These are phyloP conservation scores for Nephrotoma appendiculata DNA, from an alignment of 2,888 invertebrate species.

Conservation along the genomic window DNA sequence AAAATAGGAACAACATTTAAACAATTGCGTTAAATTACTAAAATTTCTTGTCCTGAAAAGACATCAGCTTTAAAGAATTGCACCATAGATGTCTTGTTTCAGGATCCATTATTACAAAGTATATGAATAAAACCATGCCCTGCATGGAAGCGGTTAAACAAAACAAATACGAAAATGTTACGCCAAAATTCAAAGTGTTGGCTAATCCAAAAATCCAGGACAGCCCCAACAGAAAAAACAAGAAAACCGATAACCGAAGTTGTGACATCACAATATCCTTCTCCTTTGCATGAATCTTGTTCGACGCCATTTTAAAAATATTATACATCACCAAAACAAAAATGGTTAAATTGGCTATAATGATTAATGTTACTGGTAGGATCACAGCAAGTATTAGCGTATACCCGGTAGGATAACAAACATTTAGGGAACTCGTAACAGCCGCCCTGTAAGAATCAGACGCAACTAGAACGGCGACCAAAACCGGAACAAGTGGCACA, in stretches of 20 bases:
- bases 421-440: conserved; percentile 10
- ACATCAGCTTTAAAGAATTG: not conserved
- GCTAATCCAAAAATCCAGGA: conserved; percentile 47
- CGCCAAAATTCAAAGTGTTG: conserved; percentile 34
- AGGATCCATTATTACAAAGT: conserved; percentile 43
- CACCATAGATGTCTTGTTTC: conserved; percentile 38
- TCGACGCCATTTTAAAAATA: conserved; percentile 31
- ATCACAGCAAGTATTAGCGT: conserved; percentile 37
- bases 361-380: conserved; percentile 38
- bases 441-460: conserved; percentile 28
- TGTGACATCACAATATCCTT: conserved; percentile 34
- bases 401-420: conserved; percentile 39
- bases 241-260: conserved; percentile 38
- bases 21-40: not conserved
- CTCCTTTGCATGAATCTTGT: conserved; percentile 30
- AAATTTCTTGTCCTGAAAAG: not conserved
- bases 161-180: conserved; percentile 44
- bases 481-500: conserved; percentile 39
- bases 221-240: conserved; percentile 44
- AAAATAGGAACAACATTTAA: not conserved
- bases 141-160: conserved; percentile 46
- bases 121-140: conserved; percentile 46
- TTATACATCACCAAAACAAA: conserved; percentile 40
- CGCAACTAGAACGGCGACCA: conserved; percentile 33
- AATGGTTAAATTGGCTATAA: conserved; percentile 37